Percentiles rank a stretch among this genome's conserved stretches.
Evolutionary conservation across 2,888 invertebrate genomes (phyloP).

Genomic region (Temnothorax rugatulus): DNA sequence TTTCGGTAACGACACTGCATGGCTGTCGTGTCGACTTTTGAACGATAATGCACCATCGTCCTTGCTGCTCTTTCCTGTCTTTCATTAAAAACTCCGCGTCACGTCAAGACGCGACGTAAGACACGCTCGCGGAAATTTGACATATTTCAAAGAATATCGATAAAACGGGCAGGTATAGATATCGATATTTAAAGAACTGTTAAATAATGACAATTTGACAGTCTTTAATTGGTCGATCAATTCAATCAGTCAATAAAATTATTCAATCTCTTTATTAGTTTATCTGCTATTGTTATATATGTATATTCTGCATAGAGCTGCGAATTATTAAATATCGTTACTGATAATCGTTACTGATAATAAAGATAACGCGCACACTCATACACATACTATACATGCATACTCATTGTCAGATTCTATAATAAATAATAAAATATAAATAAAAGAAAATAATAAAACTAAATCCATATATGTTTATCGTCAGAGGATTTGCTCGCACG

Average conservation of each 20-base stretch:
- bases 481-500: neutral
- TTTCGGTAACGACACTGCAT: constrained; percentile 68
- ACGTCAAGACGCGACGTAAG: too few relatives aligned
- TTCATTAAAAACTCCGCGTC: constrained; percentile 34
- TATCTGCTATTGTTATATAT: neutral
- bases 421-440: neutral
- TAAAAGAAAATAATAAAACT: neutral
- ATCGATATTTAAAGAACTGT: neutral
- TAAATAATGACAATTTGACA: neutral
- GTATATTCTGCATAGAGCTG: neutral
- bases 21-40: constrained; percentile 64
- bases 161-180: neutral
- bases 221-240: neutral
- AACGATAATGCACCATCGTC: constrained; percentile 51
- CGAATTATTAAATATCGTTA: neutral
- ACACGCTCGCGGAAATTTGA: neutral
- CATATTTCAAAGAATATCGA: neutral
- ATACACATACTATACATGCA: neutral
- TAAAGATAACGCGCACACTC: neutral
- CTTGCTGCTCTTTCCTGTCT: constrained; percentile 26
- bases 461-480: neutral
- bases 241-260: neutral
- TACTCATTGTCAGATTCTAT: neutral
- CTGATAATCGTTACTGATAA: neutral
- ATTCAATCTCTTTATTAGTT: neutral